Evolutionary conservation across 2,888 invertebrate species (phyloP).

Genomic region (Aspidiotus rigidus): DNA sequence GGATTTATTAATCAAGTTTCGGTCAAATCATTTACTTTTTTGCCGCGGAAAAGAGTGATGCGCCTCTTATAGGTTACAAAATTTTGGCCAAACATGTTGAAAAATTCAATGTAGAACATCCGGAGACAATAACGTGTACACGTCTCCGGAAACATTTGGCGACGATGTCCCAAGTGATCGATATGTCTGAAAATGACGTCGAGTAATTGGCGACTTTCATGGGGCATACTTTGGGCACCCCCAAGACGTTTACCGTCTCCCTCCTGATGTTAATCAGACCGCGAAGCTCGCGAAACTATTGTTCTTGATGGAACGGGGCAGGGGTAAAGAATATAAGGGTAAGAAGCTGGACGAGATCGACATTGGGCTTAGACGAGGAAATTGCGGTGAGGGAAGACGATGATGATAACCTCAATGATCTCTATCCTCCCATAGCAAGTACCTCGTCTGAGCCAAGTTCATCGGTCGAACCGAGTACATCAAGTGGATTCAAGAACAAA

Average conservation of each 20-base stretch:
- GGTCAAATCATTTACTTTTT: no score
- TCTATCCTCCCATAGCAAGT: no score
- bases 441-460: no score
- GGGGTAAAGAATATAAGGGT: conserved; percentile 1
- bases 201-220: not conserved
- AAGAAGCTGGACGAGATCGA: conserved; percentile 5
- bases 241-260: not conserved
- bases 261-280: conserved; percentile 2
- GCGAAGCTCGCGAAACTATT: conserved; percentile 1
- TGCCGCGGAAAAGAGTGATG: not conserved
- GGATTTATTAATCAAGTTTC: no score
- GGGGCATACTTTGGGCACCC: not conserved
- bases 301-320: conserved; percentile 1
- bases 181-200: not conserved
- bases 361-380: not conserved
- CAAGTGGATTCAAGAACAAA: no score
- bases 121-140: conserved; percentile 4
- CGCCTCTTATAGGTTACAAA: not conserved
- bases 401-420: not conserved
- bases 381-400: not conserved
- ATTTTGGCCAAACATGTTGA: not conserved
- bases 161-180: conserved; percentile 3
- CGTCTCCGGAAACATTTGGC: conserved; percentile 2
- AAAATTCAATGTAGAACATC: not conserved
- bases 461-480: no score